A percentile compares a stretch with the other conserved stretches of the same genome.
phyloP scores from a whole-genome alignment of 2,797 vertebrate species.

The Gymnothorax javanicus region DNA sequence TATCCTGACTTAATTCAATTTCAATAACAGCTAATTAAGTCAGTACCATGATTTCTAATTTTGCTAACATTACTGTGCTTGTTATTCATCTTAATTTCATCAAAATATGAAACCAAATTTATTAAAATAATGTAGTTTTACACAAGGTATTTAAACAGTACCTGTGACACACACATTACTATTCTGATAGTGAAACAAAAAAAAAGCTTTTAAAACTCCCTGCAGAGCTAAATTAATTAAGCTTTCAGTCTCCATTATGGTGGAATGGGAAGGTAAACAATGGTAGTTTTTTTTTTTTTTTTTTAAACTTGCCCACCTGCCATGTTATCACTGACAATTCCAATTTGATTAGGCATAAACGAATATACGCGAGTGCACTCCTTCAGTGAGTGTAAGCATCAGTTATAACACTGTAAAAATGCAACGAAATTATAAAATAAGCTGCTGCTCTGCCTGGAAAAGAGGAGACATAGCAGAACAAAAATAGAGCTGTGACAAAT shows the following conservation, averaged over 20 bases:
- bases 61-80: not conserved
- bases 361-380: not conserved
- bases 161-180: not conserved
- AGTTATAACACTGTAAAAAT: not conserved
- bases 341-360: not conserved
- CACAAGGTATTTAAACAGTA: not conserved
- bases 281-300: not conserved
- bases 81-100: not conserved
- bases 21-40: not conserved
- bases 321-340: not conserved
- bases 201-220: not conserved
- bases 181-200: not conserved
- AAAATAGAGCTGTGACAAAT: not conserved
- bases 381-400: not conserved
- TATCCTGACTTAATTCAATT: not conserved
- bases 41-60: not conserved
- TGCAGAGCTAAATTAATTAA: not conserved
- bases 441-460: not conserved
- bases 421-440: not conserved
- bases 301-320: not conserved
- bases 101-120: not conserved
- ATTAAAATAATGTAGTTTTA: not conserved
- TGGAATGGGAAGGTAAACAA: not conserved
- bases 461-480: not conserved
- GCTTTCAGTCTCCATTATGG: not conserved